These are phyloP conservation scores for Nestor notabilis DNA, from an alignment of 2,113 vertebrate species.

Conservation along the genomic window DNA sequence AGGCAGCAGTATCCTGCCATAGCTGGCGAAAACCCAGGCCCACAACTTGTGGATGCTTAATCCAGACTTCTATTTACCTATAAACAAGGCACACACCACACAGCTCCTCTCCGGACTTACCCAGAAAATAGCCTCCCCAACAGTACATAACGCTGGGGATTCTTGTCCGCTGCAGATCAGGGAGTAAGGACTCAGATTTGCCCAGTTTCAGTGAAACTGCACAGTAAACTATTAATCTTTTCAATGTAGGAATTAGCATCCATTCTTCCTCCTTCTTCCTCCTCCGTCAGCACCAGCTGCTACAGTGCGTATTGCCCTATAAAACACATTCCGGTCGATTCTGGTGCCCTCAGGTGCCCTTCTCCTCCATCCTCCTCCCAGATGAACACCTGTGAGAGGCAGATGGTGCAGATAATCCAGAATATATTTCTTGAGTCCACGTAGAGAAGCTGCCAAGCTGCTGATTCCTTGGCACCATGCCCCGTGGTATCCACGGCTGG, in stretches of 20 bases:
- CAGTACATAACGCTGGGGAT: not conserved
- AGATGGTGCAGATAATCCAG: constrained; percentile 54
- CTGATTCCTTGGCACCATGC: constrained; percentile 17
- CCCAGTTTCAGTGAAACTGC: not conserved
- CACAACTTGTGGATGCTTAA: not conserved
- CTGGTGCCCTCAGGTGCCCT: constrained; percentile 62
- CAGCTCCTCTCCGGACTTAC: not conserved
- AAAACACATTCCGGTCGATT: not conserved
- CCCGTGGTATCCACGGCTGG: not conserved
- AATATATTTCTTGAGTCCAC: constrained; percentile 50
- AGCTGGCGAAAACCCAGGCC: not conserved
- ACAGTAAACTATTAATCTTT: not conserved
- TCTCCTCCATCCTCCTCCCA: constrained; percentile 1
- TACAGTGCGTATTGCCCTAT: not conserved
- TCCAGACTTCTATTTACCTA: not conserved
- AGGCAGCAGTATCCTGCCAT: not conserved
- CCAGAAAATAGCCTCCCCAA: not conserved
- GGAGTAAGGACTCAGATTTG: not conserved
- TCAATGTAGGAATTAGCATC: not conserved
- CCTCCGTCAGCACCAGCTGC: not conserved
- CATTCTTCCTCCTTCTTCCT: not conserved
- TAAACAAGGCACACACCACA: not conserved
- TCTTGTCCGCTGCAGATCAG: not conserved
- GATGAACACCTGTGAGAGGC: constrained; percentile 51
- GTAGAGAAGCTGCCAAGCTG: constrained; percentile 44